Conservation (phyloP, 2,113 vertebrate genomes). For the Chionomys nivalis region DNA sequence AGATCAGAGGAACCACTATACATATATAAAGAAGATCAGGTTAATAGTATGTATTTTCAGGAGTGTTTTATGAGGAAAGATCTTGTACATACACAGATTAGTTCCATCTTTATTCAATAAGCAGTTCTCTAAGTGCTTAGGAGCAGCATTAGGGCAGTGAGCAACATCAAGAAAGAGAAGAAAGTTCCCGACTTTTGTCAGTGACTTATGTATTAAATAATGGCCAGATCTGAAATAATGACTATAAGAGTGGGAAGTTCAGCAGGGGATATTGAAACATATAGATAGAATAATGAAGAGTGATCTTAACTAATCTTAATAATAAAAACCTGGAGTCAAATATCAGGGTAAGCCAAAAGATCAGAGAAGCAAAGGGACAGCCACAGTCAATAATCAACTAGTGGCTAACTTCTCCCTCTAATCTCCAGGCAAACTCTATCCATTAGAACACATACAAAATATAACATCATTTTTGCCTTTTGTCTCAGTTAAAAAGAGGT, state of each 20-base stretch:
- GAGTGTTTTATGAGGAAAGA: neutral
- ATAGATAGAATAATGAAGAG: neutral
- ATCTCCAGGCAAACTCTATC: too few relatives aligned
- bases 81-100: neutral
- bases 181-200: neutral
- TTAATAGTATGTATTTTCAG: neutral
- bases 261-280: neutral
- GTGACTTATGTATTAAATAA: neutral
- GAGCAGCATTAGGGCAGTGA: neutral
- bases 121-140: neutral
- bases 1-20: neutral
- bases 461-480: too few relatives aligned
- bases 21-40: neutral
- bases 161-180: neutral
- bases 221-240: neutral
- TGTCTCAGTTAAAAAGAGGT: too few relatives aligned
- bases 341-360: too few relatives aligned
- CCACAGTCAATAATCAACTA: too few relatives aligned
- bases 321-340: too few relatives aligned
- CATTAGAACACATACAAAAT: too few relatives aligned
- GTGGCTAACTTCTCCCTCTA: too few relatives aligned
- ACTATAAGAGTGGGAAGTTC: neutral
- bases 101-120: neutral
- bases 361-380: too few relatives aligned
- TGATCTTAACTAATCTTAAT: too few relatives aligned